phyloP scores from a whole-genome alignment of 2,888 invertebrate species.

The Synergus japonicus region DNA sequence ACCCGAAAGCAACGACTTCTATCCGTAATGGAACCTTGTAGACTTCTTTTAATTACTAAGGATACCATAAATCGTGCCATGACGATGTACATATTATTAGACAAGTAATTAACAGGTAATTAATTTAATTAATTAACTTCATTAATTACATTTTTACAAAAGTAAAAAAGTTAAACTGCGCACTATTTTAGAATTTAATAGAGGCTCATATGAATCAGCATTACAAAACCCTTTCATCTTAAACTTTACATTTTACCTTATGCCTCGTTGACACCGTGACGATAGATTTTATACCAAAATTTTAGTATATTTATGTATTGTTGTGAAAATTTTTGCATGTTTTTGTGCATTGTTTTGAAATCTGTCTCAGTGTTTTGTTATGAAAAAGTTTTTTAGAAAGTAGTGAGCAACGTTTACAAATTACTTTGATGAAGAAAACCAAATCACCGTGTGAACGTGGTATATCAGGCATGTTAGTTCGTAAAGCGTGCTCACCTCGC shows the following conservation, averaged over 20 bases:
- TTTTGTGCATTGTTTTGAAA: slow-evolving; percentile 28
- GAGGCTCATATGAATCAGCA: slow-evolving; percentile 24
- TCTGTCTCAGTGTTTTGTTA: slow-evolving; percentile 21
- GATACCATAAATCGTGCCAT: slow-evolving; percentile 28
- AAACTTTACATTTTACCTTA: slow-evolving; percentile 23
- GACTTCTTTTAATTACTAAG: slow-evolving; percentile 8
- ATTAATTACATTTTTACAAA: neutral
- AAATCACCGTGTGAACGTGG: slow-evolving; percentile 39
- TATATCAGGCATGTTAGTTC: slow-evolving; percentile 64
- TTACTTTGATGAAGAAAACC: slow-evolving; percentile 5
- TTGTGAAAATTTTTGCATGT: slow-evolving; percentile 32
- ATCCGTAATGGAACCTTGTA: neutral
- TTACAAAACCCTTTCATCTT: slow-evolving; percentile 12
- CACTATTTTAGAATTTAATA: slow-evolving; percentile 21
- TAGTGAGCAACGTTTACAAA: slow-evolving; percentile 10
- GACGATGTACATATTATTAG: slow-evolving; percentile 35
- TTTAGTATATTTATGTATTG: neutral
- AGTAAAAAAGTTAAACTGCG: slow-evolving; percentile 13
- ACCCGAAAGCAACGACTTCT: slow-evolving; percentile 33
- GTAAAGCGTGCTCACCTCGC: slow-evolving; percentile 69
- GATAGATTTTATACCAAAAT: neutral
- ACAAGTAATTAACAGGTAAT: neutral
- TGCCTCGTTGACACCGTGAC: slow-evolving; percentile 40
- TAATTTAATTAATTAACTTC: neutral
- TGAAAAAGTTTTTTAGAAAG: slow-evolving; percentile 20